These are phyloP conservation scores for Coccyzus lansbergi DNA, from an alignment of 2,797 vertebrate species.

Conservation along the genomic window DNA sequence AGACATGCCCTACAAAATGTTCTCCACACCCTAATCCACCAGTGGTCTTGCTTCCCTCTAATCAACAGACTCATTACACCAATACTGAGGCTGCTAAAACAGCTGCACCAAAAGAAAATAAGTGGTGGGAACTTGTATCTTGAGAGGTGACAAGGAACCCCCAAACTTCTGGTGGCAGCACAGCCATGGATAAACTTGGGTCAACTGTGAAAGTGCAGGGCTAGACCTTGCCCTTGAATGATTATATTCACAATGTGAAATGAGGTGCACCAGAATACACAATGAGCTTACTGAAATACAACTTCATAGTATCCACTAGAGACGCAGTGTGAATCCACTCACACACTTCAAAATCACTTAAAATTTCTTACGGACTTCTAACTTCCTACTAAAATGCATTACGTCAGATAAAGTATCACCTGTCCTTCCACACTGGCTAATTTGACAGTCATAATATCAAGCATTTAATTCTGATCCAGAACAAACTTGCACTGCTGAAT, in stretches of 20 bases:
- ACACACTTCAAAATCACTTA: not conserved
- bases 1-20: not conserved
- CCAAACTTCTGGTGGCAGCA: not conserved
- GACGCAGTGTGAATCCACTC: not conserved
- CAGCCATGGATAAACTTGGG: not conserved
- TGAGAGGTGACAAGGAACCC: not conserved
- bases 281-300: not conserved
- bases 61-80: not conserved
- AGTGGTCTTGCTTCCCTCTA: not conserved
- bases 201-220: not conserved
- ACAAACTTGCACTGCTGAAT: not conserved
- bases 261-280: not conserved
- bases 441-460: not conserved
- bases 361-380: not conserved
- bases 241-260: not conserved
- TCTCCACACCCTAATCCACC: accelerated
- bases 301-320: not conserved
- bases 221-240: not conserved
- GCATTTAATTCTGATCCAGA: not conserved
- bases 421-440: not conserved
- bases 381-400: not conserved
- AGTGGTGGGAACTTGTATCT: not conserved
- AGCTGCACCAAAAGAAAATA: not conserved
- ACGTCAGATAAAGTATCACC: not conserved
- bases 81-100: not conserved